Percentiles rank a stretch among this genome's conserved stretches.
These are phyloP conservation scores for Globodera rostochiensis DNA, from an alignment of 1,140 invertebrate genomes.

Conservation along the genomic window DNA sequence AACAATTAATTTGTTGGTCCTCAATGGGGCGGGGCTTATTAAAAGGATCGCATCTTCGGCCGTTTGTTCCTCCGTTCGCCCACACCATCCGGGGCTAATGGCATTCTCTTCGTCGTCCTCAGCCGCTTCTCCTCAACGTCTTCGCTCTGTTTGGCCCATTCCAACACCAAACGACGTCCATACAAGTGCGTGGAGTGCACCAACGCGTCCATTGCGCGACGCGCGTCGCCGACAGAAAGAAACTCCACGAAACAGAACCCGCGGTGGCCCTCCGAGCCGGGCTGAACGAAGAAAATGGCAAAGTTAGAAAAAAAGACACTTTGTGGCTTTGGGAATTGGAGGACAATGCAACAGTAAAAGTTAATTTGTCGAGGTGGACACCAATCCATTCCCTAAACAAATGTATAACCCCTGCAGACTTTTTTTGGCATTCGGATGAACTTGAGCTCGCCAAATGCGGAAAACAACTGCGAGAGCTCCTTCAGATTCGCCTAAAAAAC, in stretches of 20 bases:
- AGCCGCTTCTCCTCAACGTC: constrained; percentile 59
- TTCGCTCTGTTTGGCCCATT: constrained; percentile 83
- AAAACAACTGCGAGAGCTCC: constrained; percentile 90
- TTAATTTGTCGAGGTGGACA: too few relatives aligned
- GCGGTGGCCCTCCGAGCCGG: constrained; percentile 74
- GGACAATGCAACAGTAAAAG: too few relatives aligned
- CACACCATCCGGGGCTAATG: not conserved
- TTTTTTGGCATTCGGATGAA: constrained; percentile 88
- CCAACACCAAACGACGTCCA: constrained; percentile 86
- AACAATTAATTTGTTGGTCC: not conserved
- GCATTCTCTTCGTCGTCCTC: constrained; percentile 42
- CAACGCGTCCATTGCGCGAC: constrained; percentile 88
- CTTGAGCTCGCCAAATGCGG: constrained; percentile 90
- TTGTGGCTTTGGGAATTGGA: too few relatives aligned
- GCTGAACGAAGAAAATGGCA: constrained; percentile 13
- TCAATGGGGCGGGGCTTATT: not conserved
- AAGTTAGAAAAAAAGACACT: too few relatives aligned
- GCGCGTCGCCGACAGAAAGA: constrained; percentile 83
- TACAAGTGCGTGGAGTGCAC: constrained; percentile 96
- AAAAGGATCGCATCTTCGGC: constrained; percentile 14
- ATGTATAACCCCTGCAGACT: constrained; percentile 65
- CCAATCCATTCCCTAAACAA: too few relatives aligned
- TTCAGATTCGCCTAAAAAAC: constrained; percentile 77
- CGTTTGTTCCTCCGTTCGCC: not conserved
- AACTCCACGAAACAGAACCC: constrained; percentile 97